Conservation (phyloP, 1,140 invertebrate species). For the Trachelipus rathkii region DNA sequence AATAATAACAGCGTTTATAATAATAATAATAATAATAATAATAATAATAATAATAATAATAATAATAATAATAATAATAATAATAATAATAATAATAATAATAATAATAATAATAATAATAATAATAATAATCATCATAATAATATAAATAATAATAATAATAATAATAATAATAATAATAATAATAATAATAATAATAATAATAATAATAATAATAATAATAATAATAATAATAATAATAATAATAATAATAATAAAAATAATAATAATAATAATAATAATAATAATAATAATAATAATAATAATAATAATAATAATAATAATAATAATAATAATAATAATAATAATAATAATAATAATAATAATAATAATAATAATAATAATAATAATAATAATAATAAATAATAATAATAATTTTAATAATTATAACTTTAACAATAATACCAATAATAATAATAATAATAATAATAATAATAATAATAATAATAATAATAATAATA, state of each 20-base stretch:
- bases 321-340: constrained; percentile 11
- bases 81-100: no score
- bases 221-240: constrained; percentile 10
- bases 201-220: constrained; percentile 15
- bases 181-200: constrained; percentile 22
- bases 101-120: no score
- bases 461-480: no score
- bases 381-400: constrained; percentile 8
- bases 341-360: constrained; percentile 6
- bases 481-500: no score
- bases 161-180: neutral
- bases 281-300: neutral
- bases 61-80: neutral
- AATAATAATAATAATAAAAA: neutral
- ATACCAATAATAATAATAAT: no score
- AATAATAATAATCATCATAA: no score
- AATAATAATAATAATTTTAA: no score
- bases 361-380: constrained; percentile 15
- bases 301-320: constrained; percentile 13
- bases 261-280: neutral
- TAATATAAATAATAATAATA: no score
- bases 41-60: constrained; percentile 13
- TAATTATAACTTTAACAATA: no score
- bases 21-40: constrained; percentile 13
- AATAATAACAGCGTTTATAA: constrained; percentile 3